phyloP scores from a whole-genome alignment of 2,797 vertebrate genomes.

The Rhinatrema bivittatum region DNA sequence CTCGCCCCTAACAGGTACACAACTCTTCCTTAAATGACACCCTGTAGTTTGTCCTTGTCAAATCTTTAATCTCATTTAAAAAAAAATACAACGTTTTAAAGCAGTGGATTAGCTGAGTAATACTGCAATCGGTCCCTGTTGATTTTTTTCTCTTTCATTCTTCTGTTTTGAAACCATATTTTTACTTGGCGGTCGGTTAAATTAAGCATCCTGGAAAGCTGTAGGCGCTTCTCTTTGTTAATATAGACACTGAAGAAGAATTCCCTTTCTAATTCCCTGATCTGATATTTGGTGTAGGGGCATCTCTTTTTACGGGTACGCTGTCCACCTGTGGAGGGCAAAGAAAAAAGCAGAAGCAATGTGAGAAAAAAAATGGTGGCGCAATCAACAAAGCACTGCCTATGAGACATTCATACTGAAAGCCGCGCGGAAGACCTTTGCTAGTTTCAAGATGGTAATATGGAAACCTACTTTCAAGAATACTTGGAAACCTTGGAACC shows the following conservation, averaged over 20 bases:
- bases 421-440: no score
- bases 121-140: conserved; percentile 98
- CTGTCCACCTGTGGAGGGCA: conserved; percentile 77
- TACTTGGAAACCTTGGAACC: no score
- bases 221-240: conserved; percentile 97
- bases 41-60: conserved; percentile 59
- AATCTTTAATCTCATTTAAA: conserved; percentile 46
- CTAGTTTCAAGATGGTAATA: no score
- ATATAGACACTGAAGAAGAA: conserved; percentile 99
- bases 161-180: conserved; percentile 98
- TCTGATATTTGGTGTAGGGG: conserved; percentile 95
- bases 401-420: no score
- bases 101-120: conserved; percentile 88
- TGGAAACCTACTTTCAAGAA: no score
- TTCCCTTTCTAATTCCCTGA: conserved; percentile 93
- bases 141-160: conserved; percentile 99
- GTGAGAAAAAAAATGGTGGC: no score
- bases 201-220: conserved; percentile 94
- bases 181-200: conserved; percentile 97
- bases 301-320: conserved; percentile 95
- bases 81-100: conserved; percentile 63
- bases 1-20: conserved; percentile 32
- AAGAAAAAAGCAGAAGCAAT: conserved; percentile 35
- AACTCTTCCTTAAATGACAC: conserved; percentile 44
- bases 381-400: no score